A percentile compares a stretch with the other conserved stretches of the same genome.
Conservation (phyloP, 2,113 vertebrate genomes). For the Chlorodrepanis virens region DNA sequence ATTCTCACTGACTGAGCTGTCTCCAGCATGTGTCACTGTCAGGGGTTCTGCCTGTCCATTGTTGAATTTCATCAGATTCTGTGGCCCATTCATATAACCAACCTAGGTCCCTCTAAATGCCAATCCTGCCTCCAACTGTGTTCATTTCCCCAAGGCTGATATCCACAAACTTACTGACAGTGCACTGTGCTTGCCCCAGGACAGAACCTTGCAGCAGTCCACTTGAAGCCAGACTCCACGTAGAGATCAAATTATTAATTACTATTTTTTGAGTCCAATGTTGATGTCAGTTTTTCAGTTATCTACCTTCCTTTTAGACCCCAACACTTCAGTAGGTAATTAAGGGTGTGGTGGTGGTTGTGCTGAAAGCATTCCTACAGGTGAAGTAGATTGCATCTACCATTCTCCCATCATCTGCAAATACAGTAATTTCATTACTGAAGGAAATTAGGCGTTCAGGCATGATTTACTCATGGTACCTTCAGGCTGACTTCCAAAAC, state of each 20-base stretch:
- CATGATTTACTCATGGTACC: neutral
- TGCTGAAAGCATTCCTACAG: neutral
- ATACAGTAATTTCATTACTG: neutral
- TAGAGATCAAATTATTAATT: neutral
- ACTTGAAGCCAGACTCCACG: neutral
- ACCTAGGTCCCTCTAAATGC: neutral
- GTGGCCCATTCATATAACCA: neutral
- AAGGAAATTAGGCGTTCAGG: neutral
- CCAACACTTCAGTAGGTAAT: neutral
- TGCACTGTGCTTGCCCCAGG: neutral
- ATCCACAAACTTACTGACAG: neutral
- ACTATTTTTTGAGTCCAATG: neutral
- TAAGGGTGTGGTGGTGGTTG: neutral
- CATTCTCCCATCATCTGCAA: neutral
- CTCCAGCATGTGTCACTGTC: neutral
- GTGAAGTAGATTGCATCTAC: neutral
- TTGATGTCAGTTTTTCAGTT: neutral
- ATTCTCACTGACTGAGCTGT: neutral
- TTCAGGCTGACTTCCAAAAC: neutral
- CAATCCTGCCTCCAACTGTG: neutral
- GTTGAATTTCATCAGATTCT: neutral
- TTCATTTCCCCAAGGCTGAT: neutral
- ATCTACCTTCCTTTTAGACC: neutral
- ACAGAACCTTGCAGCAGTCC: neutral
- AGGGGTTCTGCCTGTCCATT: neutral